These are phyloP conservation scores for Paracentrotus lividus DNA, from an alignment of 53 echinoderm and acorn worm species.

Conservation along the genomic window DNA sequence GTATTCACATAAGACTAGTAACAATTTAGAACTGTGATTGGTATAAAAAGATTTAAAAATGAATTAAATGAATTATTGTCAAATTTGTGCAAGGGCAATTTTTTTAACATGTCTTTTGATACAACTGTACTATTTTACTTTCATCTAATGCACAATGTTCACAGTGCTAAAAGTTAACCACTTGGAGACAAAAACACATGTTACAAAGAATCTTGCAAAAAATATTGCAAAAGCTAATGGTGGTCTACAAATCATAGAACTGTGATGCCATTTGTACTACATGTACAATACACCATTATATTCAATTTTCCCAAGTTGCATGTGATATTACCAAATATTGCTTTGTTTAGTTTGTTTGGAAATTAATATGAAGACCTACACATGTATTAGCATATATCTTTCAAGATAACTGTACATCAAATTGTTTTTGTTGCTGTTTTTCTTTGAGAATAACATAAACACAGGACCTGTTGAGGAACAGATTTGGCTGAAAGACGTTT, in stretches of 20 bases:
- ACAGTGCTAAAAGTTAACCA: constrained; percentile 26
- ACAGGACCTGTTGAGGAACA: too few species aligned
- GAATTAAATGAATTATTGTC: neutral
- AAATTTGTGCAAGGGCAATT: neutral
- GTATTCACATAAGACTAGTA: neutral
- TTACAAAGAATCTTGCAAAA: neutral
- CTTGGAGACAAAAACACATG: neutral
- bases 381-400: neutral
- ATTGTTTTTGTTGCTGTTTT: too few species aligned
- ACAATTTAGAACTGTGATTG: neutral
- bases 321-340: neutral
- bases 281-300: neutral
- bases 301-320: neutral
- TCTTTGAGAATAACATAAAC: too few species aligned
- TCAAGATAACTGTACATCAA: neutral
- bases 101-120: neutral
- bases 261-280: constrained; percentile 15
- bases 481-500: neutral
- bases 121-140: neutral
- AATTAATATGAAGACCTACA: neutral
- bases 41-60: neutral
- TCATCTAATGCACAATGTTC: neutral
- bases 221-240: constrained; percentile 18
- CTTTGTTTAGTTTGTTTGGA: neutral
- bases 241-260: neutral